Evolutionary conservation across 2,797 vertebrate species (phyloP).

Genomic region (Cynopterus sphinx): DNA sequence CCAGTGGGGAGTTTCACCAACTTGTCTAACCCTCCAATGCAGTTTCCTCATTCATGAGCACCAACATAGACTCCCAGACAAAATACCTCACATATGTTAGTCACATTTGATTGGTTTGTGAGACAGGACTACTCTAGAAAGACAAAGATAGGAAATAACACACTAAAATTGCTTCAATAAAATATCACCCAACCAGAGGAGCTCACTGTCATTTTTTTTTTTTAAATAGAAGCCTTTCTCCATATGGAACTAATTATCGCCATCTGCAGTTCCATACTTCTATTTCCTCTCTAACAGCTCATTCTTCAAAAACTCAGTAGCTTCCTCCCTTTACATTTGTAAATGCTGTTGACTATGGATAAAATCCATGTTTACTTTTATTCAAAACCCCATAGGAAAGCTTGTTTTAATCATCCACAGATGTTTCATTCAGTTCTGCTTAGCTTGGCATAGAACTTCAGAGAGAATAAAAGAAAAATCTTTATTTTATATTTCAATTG

Average conservation of each 20-base stretch:
- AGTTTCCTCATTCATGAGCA: rapidly evolving
- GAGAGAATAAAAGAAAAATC: slow-evolving; percentile 89
- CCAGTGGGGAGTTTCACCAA: neutral
- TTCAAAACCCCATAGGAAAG: slow-evolving; percentile 91
- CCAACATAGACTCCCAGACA: neutral
- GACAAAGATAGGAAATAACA: slow-evolving; percentile 37
- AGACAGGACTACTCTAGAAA: slow-evolving; percentile 23
- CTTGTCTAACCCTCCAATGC: neutral
- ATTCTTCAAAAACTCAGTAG: slow-evolving; percentile 99
- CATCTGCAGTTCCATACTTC: slow-evolving; percentile 94
- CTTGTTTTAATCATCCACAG: slow-evolving; percentile 96
- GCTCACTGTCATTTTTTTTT: slow-evolving; percentile 76
- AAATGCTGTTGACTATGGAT: slow-evolving; percentile 99
- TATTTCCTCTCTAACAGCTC: slow-evolving; percentile 93
- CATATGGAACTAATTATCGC: slow-evolving; percentile 94
- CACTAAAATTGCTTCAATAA: slow-evolving; percentile 78
- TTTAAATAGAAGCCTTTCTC: slow-evolving; percentile 81
- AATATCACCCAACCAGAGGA: slow-evolving; percentile 87
- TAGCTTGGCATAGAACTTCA: slow-evolving; percentile 91
- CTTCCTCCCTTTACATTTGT: slow-evolving; percentile 98
- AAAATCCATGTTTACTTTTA: slow-evolving; percentile 98
- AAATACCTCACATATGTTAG: neutral
- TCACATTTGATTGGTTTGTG: neutral
- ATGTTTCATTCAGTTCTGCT: slow-evolving; percentile 92
- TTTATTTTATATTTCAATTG: slow-evolving; percentile 93